phyloP scores from a whole-genome alignment of 2,797 vertebrate species.

The Pitangus sulphuratus region DNA sequence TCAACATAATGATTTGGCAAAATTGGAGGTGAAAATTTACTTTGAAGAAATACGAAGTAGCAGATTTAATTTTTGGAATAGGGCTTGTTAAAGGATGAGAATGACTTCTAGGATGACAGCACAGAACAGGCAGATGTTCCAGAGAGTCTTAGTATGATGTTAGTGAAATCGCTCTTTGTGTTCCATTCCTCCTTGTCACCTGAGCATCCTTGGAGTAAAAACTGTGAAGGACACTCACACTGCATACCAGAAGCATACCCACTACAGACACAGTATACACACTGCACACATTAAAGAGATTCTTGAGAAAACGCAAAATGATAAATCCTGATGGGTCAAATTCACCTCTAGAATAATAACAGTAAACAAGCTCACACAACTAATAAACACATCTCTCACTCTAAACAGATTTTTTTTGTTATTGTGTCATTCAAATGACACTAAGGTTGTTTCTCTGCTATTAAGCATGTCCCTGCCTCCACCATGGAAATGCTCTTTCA shows the following conservation, averaged over 20 bases:
- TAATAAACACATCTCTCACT: neutral
- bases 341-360: neutral
- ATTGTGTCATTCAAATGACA: neutral
- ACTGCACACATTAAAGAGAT: neutral
- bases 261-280: neutral
- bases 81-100: neutral
- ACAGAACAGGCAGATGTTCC: rapidly evolving
- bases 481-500: neutral
- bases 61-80: neutral
- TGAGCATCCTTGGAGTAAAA: neutral
- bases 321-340: neutral
- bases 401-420: neutral
- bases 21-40: neutral
- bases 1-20: neutral
- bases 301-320: neutral
- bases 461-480: neutral
- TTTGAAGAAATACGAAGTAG: neutral
- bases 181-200: neutral
- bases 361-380: neutral
- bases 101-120: neutral
- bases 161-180: neutral
- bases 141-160: neutral
- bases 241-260: neutral
- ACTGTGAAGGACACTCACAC: neutral
- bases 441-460: neutral